Evolutionary conservation across 1,140 invertebrate species (phyloP).

Genomic region (Lineus longissimus): DNA sequence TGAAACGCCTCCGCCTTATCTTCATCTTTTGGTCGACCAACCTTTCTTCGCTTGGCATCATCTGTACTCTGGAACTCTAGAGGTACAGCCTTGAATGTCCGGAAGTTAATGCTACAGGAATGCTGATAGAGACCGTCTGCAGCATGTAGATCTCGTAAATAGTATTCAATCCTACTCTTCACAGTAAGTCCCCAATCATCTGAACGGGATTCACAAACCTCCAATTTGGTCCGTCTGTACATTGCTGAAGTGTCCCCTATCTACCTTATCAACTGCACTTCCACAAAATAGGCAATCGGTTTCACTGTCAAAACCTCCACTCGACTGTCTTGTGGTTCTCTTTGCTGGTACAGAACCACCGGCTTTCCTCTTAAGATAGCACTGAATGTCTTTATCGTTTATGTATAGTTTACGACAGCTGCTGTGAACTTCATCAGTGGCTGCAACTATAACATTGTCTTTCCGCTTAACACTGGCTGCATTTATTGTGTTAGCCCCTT

Average conservation of each 20-base stretch:
- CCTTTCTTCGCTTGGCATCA: not conserved
- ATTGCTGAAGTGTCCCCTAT: not conserved
- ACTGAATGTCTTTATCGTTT: not conserved
- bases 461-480: not conserved
- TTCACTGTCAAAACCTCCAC: not conserved
- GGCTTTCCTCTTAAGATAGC: not conserved
- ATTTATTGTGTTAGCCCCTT: not conserved
- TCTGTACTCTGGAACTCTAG: not conserved
- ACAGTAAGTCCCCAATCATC: not conserved
- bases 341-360: not conserved
- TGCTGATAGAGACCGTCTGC: not conserved
- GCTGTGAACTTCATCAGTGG: not conserved
- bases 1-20: slow-evolving; percentile 9
- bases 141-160: not conserved
- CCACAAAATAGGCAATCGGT: not conserved
- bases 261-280: not conserved
- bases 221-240: not conserved
- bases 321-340: not conserved
- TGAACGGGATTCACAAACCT: not conserved
- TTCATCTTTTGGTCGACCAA: slow-evolving; percentile 9
- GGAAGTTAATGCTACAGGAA: not conserved
- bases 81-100: not conserved
- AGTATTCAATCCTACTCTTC: not conserved
- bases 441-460: not conserved
- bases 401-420: not conserved